Evolutionary conservation across 2,888 invertebrate genomes (phyloP).

Genomic region (Troides oblongomaculatus): DNA sequence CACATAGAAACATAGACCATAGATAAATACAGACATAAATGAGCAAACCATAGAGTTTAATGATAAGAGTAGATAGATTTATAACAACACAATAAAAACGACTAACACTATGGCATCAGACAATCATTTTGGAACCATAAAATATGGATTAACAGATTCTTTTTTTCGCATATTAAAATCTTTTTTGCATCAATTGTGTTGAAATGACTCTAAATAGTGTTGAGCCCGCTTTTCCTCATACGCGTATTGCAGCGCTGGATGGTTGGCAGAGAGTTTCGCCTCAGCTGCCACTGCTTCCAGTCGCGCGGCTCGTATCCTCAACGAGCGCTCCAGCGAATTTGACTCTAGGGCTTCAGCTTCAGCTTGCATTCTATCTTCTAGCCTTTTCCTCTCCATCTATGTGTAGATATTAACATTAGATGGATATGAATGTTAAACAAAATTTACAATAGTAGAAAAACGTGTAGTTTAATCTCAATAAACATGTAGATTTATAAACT

Average conservation of each 20-base stretch:
- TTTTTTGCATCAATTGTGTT: slow-evolving; percentile 11
- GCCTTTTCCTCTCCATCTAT: slow-evolving; percentile 62
- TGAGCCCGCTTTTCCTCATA: slow-evolving; percentile 51
- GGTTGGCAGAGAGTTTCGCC: slow-evolving; percentile 46
- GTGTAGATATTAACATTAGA: not conserved
- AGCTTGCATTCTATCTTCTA: slow-evolving; percentile 53
- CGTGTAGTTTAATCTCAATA: too few relatives aligned
- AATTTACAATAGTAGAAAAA: too few relatives aligned
- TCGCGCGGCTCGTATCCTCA: slow-evolving; percentile 60
- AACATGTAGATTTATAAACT: too few relatives aligned
- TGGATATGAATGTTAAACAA: too few relatives aligned
- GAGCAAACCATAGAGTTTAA: too few relatives aligned
- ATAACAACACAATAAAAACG: too few relatives aligned
- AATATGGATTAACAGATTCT: too few relatives aligned
- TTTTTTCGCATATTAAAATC: not conserved
- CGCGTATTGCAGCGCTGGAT: slow-evolving; percentile 53
- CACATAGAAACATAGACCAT: too few relatives aligned
- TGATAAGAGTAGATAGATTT: too few relatives aligned
- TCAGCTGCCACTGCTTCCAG: slow-evolving; percentile 55
- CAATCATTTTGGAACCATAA: too few relatives aligned
- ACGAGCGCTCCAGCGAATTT: slow-evolving; percentile 47
- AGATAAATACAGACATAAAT: too few relatives aligned
- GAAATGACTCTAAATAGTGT: slow-evolving; percentile 43
- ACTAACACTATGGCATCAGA: too few relatives aligned
- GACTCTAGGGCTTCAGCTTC: slow-evolving; percentile 48